Evolutionary conservation across 1,140 invertebrate genomes (phyloP).

Genomic region (Drosophila saltans): DNA sequence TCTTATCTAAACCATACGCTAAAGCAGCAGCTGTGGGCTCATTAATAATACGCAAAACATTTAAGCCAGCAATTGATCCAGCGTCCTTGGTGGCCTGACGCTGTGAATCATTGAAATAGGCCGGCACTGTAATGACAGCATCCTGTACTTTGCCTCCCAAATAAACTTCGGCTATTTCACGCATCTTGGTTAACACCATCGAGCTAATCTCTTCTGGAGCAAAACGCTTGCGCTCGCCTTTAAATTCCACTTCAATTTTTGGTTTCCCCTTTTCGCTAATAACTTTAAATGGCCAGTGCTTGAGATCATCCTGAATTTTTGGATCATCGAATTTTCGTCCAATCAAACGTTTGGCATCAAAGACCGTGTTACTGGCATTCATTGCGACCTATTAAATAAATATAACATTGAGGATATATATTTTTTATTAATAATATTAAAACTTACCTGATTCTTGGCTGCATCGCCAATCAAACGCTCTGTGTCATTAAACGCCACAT

Average conservation of each 20-base stretch:
- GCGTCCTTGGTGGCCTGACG: slow-evolving; percentile 90
- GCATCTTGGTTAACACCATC: slow-evolving; percentile 93
- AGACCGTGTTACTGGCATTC: slow-evolving; percentile 93
- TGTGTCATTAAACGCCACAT: slow-evolving; percentile 94
- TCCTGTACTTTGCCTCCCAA: slow-evolving; percentile 85
- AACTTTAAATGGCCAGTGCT: slow-evolving; percentile 92
- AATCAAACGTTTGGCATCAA: slow-evolving; percentile 92
- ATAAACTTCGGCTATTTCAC: slow-evolving; percentile 87
- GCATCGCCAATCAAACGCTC: slow-evolving; percentile 85
- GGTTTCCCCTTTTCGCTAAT: slow-evolving; percentile 88
- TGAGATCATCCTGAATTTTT: slow-evolving; percentile 90
- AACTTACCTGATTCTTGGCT: slow-evolving; percentile 83
- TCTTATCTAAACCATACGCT: slow-evolving; percentile 93
- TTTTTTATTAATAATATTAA: neutral
- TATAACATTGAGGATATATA: neutral
- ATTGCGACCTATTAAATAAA: slow-evolving; percentile 86
- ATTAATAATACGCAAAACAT: slow-evolving; percentile 93
- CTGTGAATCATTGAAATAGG: slow-evolving; percentile 88
- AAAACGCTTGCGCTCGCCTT: slow-evolving; percentile 90
- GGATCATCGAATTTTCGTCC: slow-evolving; percentile 90
- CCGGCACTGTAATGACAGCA: slow-evolving; percentile 89
- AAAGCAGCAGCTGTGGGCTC: slow-evolving; percentile 92
- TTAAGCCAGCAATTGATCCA: slow-evolving; percentile 89
- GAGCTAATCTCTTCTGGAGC: slow-evolving; percentile 94
- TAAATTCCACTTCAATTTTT: slow-evolving; percentile 90